These are phyloP conservation scores for Lagopus leucura DNA, from an alignment of 2,113 vertebrate genomes.

Conservation along the genomic window DNA sequence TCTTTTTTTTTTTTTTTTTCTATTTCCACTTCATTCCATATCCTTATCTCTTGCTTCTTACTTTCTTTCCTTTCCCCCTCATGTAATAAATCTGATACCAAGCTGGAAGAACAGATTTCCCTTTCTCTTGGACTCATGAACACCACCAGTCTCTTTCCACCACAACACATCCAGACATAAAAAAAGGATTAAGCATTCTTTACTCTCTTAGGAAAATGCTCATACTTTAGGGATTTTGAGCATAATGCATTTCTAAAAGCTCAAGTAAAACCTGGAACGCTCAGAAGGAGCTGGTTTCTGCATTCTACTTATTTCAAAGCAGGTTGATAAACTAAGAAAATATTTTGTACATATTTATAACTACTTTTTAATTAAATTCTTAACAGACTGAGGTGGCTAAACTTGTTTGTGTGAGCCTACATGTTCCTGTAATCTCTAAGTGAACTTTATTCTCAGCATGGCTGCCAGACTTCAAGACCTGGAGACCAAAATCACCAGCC, in stretches of 20 bases:
- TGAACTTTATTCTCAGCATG: not conserved
- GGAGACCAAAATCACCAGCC: not conserved
- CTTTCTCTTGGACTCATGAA: slow-evolving; percentile 12
- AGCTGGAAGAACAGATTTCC: not conserved
- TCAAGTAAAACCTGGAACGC: not conserved
- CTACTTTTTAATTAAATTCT: slow-evolving; percentile 59
- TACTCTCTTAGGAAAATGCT: slow-evolving; percentile 41
- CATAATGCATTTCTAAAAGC: slow-evolving; percentile 28
- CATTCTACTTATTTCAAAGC: not conserved
- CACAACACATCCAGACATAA: not conserved
- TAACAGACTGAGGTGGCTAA: not conserved
- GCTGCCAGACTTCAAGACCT: not conserved
- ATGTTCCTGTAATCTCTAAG: not conserved
- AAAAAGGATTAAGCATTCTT: slow-evolving; percentile 59
- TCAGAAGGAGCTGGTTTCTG: not conserved
- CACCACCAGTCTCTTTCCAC: not conserved
- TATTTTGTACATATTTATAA: slow-evolving; percentile 16
- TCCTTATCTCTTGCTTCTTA: not conserved
- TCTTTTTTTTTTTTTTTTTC: no score
- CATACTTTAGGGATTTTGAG: slow-evolving; percentile 48
- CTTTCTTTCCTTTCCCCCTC: not conserved
- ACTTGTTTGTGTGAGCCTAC: not conserved
- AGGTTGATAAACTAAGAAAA: not conserved
- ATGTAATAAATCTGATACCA: not conserved
- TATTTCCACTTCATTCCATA: not conserved